Conservation (phyloP, 2,888 invertebrate genomes). For the Crocallis elinguaria region DNA sequence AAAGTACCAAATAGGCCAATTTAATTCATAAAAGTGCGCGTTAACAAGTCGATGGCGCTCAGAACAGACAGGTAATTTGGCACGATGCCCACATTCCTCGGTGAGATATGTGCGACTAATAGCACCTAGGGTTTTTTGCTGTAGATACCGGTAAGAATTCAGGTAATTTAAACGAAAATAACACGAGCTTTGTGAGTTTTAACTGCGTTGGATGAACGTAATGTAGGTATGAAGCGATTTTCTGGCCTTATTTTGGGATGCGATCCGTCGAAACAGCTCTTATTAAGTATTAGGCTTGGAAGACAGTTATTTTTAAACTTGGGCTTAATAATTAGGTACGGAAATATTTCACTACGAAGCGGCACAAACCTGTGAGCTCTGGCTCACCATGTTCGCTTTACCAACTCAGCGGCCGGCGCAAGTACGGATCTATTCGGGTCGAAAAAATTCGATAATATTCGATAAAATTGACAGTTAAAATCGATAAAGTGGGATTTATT, state of each 20-base stretch:
- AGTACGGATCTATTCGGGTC: no score
- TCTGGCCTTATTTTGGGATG: conserved; percentile 10
- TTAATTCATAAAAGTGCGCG: conserved; percentile 58
- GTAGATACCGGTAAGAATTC: conserved; percentile 56
- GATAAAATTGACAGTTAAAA: no score
- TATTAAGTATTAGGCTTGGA: background rate
- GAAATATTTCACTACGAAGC: no score
- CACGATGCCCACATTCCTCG: conserved; percentile 69
- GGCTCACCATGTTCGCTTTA: no score
- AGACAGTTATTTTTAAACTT: no score
- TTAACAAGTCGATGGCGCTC: conserved; percentile 57
- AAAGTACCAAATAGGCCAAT: conserved; percentile 52
- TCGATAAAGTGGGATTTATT: no score
- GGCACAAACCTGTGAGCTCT: no score
- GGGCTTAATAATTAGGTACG: no score
- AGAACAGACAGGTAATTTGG: conserved; percentile 66
- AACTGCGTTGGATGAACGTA: conserved; percentile 12
- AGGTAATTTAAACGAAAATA: conserved; percentile 64
- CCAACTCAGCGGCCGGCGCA: no score
- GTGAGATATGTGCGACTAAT: conserved; percentile 59
- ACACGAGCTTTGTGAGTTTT: conserved; percentile 41
- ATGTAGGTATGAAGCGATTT: conserved; percentile 21
- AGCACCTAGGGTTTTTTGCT: conserved; percentile 57
- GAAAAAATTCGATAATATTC: no score
- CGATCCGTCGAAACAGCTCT: background rate